Percentiles rank a stretch among this genome's conserved stretches.
Conservation (phyloP, 1,140 invertebrate species). For the Drosophila novamexicana region DNA sequence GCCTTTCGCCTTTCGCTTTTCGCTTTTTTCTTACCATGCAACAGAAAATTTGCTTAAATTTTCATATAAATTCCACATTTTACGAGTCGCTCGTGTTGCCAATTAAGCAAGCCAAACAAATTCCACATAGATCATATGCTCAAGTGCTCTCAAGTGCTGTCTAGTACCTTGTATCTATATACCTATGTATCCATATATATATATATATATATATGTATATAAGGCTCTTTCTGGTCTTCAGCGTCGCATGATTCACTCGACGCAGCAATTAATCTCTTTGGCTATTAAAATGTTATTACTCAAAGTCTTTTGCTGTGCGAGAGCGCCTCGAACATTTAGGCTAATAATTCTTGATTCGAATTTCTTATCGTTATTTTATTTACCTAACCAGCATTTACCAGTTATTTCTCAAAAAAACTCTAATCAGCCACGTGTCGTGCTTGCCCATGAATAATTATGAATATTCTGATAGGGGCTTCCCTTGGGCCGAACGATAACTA, state of each 20-base stretch:
- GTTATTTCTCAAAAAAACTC: neutral
- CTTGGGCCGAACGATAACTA: neutral
- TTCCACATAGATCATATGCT: constrained; percentile 40
- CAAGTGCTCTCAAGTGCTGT: constrained; percentile 30
- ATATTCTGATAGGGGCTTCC: constrained; percentile 36
- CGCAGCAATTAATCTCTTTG: constrained; percentile 70
- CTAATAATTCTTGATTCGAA: constrained; percentile 24
- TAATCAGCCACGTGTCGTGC: constrained; percentile 24
- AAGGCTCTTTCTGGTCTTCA: constrained; percentile 3
- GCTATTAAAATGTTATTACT: constrained; percentile 78
- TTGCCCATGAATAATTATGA: constrained; percentile 37
- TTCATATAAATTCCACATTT: constrained; percentile 72
- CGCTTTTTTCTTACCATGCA: constrained; percentile 22
- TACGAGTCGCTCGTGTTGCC: constrained; percentile 72
- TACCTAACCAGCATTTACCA: constrained; percentile 20
- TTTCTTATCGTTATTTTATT: constrained; percentile 20
- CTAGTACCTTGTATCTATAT: constrained; percentile 10
- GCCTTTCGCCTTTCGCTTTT: constrained; percentile 49
- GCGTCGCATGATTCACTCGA: constrained; percentile 63
- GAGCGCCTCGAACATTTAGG: constrained; percentile 2
- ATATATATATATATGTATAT: constrained; percentile 5
- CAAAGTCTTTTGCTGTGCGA: constrained; percentile 41
- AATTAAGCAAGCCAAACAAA: constrained; percentile 56
- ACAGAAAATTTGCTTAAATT: constrained; percentile 42
- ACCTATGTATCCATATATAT: neutral